Conservation (phyloP, 1,140 invertebrate genomes). For the Drosophila bifasciata region DNA sequence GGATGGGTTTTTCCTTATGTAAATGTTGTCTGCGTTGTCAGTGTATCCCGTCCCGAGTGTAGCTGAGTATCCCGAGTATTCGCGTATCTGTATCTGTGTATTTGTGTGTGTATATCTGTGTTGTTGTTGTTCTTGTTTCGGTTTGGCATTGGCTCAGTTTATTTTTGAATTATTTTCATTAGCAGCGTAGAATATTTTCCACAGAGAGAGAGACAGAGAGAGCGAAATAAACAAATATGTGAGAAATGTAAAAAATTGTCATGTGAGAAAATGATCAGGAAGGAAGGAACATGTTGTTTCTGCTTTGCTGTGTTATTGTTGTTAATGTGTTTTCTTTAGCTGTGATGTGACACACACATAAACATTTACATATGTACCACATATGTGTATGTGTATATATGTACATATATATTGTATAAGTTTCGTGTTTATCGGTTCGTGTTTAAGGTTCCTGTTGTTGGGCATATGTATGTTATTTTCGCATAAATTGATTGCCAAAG, state of each 20-base stretch:
- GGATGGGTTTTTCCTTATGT: constrained; percentile 48
- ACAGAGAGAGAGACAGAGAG: neutral
- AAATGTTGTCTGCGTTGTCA: constrained; percentile 34
- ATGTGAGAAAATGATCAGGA: constrained; percentile 39
- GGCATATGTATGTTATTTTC: constrained; percentile 68
- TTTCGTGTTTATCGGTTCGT: constrained; percentile 22
- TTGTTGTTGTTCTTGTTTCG: constrained; percentile 63
- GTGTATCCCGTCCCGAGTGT: constrained; percentile 7
- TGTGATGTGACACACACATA: constrained; percentile 11
- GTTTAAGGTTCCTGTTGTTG: constrained; percentile 51
- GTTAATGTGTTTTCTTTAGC: constrained; percentile 33
- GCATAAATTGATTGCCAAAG: constrained; percentile 76
- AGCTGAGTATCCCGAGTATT: constrained; percentile 13
- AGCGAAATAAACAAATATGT: constrained; percentile 24
- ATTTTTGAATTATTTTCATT: constrained; percentile 58
- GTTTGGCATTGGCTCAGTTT: constrained; percentile 60
- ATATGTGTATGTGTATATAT: neutral
- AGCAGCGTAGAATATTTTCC: constrained; percentile 22
- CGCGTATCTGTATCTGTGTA: constrained; percentile 14
- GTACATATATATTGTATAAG: too few relatives aligned
- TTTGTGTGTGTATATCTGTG: constrained; percentile 40
- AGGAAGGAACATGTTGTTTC: constrained; percentile 36
- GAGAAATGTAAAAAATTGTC: constrained; percentile 45
- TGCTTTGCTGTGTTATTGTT: constrained; percentile 27
- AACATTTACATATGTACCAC: too few relatives aligned